These are phyloP conservation scores for Pantherophis guttatus DNA, from an alignment of 2,113 vertebrate genomes.

Conservation along the genomic window DNA sequence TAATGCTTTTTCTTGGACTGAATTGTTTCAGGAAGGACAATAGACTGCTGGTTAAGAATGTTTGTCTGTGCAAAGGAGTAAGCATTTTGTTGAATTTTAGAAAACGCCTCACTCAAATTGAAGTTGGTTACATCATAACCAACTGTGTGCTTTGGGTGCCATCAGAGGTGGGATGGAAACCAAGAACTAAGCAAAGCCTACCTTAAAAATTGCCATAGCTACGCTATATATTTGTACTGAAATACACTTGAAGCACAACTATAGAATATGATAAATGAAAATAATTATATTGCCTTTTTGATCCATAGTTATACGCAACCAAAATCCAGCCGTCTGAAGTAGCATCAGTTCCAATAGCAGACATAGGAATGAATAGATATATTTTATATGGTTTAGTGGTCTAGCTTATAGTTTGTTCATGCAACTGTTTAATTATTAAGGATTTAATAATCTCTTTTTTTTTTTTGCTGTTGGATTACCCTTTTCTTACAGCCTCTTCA, in stretches of 20 bases:
- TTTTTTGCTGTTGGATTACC: background rate
- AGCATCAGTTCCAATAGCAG: background rate
- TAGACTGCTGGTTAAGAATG: background rate
- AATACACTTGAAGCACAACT: background rate
- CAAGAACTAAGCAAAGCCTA: background rate
- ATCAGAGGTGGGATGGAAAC: background rate
- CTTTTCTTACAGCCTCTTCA: background rate
- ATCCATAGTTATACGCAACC: background rate
- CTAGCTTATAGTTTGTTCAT: background rate
- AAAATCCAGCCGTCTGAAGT: background rate
- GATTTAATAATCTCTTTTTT: background rate
- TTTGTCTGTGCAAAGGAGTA: background rate
- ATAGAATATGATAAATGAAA: background rate
- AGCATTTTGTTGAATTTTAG: background rate
- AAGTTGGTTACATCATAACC: background rate
- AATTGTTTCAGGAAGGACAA: background rate
- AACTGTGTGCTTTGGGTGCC: background rate
- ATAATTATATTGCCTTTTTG: background rate
- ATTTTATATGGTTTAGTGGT: background rate
- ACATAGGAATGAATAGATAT: background rate
- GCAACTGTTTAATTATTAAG: background rate
- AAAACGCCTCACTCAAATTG: background rate
- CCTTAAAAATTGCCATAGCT: background rate
- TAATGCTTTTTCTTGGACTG: background rate
- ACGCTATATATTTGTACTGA: background rate